Base-by-base conservation (phyloP, 2,113 vertebrate species). In the Ondatra zibethicus region DNA sequence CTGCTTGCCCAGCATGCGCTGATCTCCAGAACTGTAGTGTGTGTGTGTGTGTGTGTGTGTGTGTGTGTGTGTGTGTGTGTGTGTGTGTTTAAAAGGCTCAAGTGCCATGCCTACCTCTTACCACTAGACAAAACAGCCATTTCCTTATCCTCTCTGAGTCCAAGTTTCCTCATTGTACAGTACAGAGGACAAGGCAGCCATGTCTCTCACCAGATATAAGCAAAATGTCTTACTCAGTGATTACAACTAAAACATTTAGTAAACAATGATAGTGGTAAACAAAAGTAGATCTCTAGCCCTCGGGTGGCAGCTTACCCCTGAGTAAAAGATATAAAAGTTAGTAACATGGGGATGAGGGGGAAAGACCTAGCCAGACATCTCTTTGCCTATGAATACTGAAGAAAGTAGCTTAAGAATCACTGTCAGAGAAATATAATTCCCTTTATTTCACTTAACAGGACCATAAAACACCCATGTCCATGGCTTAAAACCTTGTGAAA, bases 321-420 rank as follows among this genome's bases (percentile, higher is more conserved):
- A 58, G 55, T 58, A 45, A 80, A 29, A 90, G 52, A 90, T 6
- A 50, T 50, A 50, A 61, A 87, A 77, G 76, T 63, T 29, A 65
- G 50, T 45, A 42, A 21, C 10, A 47, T 16, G 16, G 23, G 23
- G 19, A 42, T 42, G n/a, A 29, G 14, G 11, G 47, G 4, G 13
- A 70, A 36, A 65, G 52, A 86, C 7, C 27, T 0, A 73, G 23
- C 13, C 50, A 68, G 33, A 72, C 17, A 45, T 25, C 31, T 12
- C 55, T 23, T 0, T 0, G 47, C 11, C 65, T 31, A 31, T 1
- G 1, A 0, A 9, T 1, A 3, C 36, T 6, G 10, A 93, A 27
- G 45, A 76, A 91, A 72, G 17, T 11, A 68, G 61, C 47, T 21
- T 45, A 50, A 17, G 4, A 6, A 61, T 31, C 63, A 81, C 63